Conservation (phyloP, 92 coral and sea anemone species). For the Paragorgia papillata region DNA sequence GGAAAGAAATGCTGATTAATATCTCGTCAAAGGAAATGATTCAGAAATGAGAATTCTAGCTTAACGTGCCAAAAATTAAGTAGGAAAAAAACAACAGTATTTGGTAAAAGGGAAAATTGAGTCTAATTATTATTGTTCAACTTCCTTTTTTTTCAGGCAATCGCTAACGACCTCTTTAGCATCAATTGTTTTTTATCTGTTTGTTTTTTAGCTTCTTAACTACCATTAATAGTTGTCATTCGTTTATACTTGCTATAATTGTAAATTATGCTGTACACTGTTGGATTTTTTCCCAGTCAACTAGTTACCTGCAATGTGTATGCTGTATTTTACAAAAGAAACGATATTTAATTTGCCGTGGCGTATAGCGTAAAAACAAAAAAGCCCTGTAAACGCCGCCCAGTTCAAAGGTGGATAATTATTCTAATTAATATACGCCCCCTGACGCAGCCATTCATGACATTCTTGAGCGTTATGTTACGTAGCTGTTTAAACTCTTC, state of each 20-base stretch:
- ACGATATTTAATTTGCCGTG: too few species aligned
- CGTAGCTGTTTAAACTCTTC: not conserved
- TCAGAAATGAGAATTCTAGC: too few species aligned
- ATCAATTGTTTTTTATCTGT: not conserved
- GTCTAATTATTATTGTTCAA: not conserved
- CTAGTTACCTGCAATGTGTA: not conserved
- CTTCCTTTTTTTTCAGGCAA: not conserved
- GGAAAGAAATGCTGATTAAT: too few species aligned
- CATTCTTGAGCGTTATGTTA: slow-evolving; percentile 6
- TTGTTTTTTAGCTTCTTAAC: not conserved
- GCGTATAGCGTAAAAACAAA: not conserved
- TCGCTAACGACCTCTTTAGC: not conserved
- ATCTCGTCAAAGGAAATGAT: too few species aligned
- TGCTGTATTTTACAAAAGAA: not conserved
- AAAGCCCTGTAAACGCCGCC: not conserved
- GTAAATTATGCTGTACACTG: too few species aligned
- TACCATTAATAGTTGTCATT: not conserved
- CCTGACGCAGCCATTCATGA: not conserved
- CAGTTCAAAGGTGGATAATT: slow-evolving; percentile 16
- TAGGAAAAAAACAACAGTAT: too few species aligned
- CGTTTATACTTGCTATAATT: too few species aligned
- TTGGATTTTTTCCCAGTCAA: too few species aligned
- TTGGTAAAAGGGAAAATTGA: too few species aligned
- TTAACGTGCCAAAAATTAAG: too few species aligned
- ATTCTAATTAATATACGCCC: slow-evolving; percentile 14